Percentiles rank a stretch among this genome's conserved stretches.
phyloP scores from a whole-genome alignment of 2,797 vertebrate genomes.

The Cyprinella venusta region DNA sequence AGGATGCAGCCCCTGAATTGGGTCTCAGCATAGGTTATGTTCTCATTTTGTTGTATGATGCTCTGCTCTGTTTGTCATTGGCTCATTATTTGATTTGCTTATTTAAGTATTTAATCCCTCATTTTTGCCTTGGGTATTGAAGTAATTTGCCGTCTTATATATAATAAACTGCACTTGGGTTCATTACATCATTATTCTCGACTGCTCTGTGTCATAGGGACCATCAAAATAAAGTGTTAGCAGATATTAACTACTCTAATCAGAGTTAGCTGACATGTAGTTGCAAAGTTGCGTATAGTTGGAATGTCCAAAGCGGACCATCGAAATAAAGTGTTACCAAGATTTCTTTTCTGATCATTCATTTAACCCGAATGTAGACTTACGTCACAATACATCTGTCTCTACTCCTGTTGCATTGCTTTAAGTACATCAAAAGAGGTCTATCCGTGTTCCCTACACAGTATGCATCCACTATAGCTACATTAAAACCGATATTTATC shows the following conservation, averaged over 20 bases:
- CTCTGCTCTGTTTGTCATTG: neutral
- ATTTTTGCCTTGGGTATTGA: too few species aligned
- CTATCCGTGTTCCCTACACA: neutral
- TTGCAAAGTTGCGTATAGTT: neutral
- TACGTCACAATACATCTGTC: neutral
- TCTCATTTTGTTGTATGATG: too few species aligned
- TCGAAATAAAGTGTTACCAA: neutral
- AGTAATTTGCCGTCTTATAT: too few species aligned
- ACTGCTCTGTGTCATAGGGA: neutral
- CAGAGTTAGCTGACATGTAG: neutral
- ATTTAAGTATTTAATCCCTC: too few species aligned
- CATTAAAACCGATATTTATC: conserved; percentile 27
- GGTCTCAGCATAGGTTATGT: too few species aligned
- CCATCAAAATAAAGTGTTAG: too few species aligned
- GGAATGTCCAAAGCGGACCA: neutral
- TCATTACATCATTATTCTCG: neutral
- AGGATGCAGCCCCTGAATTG: too few species aligned
- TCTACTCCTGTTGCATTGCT: neutral
- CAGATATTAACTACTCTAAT: neutral
- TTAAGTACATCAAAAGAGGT: neutral
- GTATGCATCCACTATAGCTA: neutral
- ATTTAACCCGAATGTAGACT: neutral
- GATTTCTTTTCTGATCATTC: neutral
- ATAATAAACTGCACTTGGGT: neutral
- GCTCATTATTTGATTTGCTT: neutral